A percentile compares a stretch with the other conserved stretches of the same genome.
phyloP scores from a whole-genome alignment of 2,797 vertebrate genomes.

The Anolis apletophallus region DNA sequence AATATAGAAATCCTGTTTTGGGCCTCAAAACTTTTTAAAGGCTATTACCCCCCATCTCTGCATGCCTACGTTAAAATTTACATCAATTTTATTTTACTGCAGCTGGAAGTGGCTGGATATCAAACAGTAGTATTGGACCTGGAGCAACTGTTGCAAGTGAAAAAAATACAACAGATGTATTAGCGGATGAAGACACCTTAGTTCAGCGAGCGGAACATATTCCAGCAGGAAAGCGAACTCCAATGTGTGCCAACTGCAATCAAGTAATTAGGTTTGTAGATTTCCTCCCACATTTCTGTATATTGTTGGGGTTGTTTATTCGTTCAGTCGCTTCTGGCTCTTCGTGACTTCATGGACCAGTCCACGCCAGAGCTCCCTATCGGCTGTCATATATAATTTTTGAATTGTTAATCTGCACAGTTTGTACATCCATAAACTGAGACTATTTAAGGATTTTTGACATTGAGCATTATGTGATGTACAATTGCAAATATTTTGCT shows the following conservation, averaged over 20 bases:
- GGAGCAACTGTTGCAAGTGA: slow-evolving; percentile 21
- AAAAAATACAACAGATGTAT: slow-evolving; percentile 77
- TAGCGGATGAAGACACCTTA: slow-evolving; percentile 86
- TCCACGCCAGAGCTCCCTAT: too few species aligned
- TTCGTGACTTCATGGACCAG: too few species aligned
- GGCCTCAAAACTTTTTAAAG: not conserved
- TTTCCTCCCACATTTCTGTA: not conserved
- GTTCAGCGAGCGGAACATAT: slow-evolving; percentile 96
- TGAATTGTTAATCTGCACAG: not conserved
- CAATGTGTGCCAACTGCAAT: slow-evolving; percentile 93
- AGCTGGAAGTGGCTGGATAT: slow-evolving; percentile 83
- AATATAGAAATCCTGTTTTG: not conserved
- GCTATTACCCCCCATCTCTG: not conserved
- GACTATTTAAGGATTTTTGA: not conserved
- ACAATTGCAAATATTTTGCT: not conserved
- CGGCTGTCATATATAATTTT: not conserved
- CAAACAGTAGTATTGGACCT: slow-evolving; percentile 66
- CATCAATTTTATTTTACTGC: slow-evolving; percentile 54
- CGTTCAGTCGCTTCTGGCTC: too few species aligned
- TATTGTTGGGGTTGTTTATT: too few species aligned
- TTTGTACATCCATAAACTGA: not conserved
- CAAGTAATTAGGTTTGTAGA: slow-evolving; percentile 89
- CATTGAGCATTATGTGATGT: not conserved
- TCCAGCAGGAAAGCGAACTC: slow-evolving; percentile 92
- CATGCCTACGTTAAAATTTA: slow-evolving; percentile 33